Conservation (phyloP, 2,113 vertebrate genomes). For the Shinisaurus crocodilurus region DNA sequence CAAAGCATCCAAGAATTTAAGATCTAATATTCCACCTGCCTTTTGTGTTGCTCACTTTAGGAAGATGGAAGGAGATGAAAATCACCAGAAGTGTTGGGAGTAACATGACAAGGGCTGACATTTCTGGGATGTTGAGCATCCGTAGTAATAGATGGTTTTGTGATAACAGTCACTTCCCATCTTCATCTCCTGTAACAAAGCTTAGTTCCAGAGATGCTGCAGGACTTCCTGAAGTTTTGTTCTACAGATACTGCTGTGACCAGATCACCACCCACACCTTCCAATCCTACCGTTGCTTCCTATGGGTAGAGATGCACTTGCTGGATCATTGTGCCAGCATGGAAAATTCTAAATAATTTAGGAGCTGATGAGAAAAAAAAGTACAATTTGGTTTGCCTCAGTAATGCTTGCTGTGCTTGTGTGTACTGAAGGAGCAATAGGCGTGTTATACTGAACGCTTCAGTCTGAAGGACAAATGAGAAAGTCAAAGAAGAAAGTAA, state of each 20-base stretch:
- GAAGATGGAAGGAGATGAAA: conserved; percentile 67
- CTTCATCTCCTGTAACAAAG: conserved; percentile 42
- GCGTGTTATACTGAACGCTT: background rate
- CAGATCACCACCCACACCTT: background rate
- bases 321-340: background rate
- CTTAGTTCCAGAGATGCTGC: background rate
- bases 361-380: background rate
- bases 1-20: conserved; percentile 43
- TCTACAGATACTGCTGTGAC: background rate
- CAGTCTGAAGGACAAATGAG: background rate
- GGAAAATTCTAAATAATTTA: background rate
- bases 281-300: background rate
- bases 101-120: conserved; percentile 48
- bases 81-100: conserved; percentile 30
- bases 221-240: conserved; percentile 33
- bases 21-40: conserved; percentile 59
- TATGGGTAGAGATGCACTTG: accelerated
- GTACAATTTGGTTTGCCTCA: background rate
- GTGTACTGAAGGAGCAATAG: background rate
- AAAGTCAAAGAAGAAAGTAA: conserved; percentile 17
- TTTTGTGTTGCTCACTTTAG: conserved; percentile 41
- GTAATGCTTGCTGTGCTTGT: background rate
- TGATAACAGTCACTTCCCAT: conserved; percentile 62
- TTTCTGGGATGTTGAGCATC: conserved; percentile 41
- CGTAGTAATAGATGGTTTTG: conserved; percentile 20